Conservation (phyloP, 2,113 vertebrate species). For the Marmota monax region DNA sequence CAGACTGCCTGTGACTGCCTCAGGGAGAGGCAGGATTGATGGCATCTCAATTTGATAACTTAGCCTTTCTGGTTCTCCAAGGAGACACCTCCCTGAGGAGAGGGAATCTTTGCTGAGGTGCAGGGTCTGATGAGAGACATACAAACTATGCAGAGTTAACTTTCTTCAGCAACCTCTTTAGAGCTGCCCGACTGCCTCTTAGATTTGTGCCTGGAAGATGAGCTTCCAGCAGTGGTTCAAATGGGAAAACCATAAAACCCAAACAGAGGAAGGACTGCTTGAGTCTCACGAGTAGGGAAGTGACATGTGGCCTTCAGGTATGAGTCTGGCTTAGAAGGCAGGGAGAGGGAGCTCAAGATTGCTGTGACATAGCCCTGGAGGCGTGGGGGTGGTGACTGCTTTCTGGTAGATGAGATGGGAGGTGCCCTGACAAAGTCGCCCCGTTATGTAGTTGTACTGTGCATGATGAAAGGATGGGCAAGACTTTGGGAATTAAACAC, state of each 20-base stretch:
- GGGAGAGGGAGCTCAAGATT: no score
- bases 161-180: background rate
- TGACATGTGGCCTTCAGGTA: no score
- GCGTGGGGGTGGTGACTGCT: background rate
- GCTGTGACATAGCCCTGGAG: background rate
- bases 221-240: background rate
- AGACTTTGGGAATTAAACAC: background rate
- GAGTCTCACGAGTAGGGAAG: background rate
- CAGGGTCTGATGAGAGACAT: background rate
- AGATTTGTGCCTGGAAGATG: background rate
- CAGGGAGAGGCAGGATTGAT: background rate
- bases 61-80: no score
- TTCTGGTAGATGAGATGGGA: background rate
- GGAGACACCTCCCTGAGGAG: background rate
- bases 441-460: accelerated
- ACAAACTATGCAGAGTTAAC: accelerated
- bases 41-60: background rate
- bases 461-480: background rate
- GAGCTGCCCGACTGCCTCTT: background rate
- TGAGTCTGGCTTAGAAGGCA: no score
- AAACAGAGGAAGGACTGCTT: background rate
- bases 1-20: background rate
- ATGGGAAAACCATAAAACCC: background rate
- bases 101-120: background rate
- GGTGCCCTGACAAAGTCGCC: background rate